Conservation (phyloP, 2,113 vertebrate genomes). For the Chloebia gouldiae region DNA sequence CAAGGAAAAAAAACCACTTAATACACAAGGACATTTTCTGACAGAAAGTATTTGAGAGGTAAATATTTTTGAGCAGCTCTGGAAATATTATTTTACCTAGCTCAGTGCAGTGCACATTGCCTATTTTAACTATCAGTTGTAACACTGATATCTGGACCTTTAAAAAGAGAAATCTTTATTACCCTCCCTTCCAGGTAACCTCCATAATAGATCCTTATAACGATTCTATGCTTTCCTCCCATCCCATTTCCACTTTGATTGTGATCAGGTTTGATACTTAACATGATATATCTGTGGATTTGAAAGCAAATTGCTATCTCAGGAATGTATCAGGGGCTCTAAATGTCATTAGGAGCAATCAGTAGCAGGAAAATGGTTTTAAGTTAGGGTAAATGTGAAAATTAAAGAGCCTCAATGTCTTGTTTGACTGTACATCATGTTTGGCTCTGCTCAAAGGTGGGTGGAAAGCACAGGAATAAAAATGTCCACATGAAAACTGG, state of each 20-base stretch:
- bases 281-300: neutral
- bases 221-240: neutral
- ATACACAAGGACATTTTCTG: neutral
- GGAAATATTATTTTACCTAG: neutral
- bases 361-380: neutral
- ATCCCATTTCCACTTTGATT: neutral
- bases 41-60: neutral
- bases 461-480: neutral
- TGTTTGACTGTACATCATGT: neutral
- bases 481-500: neutral
- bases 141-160: neutral
- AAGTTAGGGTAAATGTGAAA: neutral
- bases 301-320: neutral
- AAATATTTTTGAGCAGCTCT: neutral
- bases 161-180: neutral
- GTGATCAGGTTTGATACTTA: neutral
- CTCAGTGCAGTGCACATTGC: neutral
- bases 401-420: neutral
- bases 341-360: neutral
- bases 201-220: neutral
- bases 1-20: neutral
- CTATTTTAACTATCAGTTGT: neutral
- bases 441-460: neutral
- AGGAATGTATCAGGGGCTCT: neutral
- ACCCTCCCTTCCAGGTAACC: neutral